Evolutionary conservation across 2,888 invertebrate species (phyloP).

Genomic region (Drosophila lacicola): DNA sequence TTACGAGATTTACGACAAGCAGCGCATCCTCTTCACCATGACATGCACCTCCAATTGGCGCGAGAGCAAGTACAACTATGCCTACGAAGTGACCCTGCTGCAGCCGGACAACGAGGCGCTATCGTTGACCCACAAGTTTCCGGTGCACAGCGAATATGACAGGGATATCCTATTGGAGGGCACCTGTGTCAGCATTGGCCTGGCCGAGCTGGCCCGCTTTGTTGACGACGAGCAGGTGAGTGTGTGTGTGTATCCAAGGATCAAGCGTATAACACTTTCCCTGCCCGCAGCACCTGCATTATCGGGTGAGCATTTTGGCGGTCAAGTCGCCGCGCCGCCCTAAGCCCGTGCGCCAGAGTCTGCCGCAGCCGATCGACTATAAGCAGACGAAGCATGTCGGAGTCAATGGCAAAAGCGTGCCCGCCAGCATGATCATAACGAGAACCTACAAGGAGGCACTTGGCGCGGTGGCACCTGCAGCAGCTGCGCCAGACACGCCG

Average conservation of each 20-base stretch:
- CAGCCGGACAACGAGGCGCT: slow-evolving; percentile 82
- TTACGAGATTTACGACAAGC: slow-evolving; percentile 83
- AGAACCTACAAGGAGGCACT: slow-evolving; percentile 65
- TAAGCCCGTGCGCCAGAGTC: slow-evolving; percentile 58
- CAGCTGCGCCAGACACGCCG: slow-evolving; percentile 33
- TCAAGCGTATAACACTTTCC: not conserved
- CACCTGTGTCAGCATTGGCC: slow-evolving; percentile 81
- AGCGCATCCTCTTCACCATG: slow-evolving; percentile 83
- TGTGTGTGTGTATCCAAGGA: not conserved
- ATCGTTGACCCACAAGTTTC: slow-evolving; percentile 83
- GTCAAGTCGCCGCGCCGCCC: slow-evolving; percentile 77
- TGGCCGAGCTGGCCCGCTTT: slow-evolving; percentile 82
- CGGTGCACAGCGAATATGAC: slow-evolving; percentile 84
- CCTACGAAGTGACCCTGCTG: slow-evolving; percentile 83
- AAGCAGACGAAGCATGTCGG: slow-evolving; percentile 78
- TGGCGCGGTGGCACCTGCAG: slow-evolving; percentile 35
- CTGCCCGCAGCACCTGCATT: slow-evolving; percentile 74
- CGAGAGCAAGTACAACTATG: slow-evolving; percentile 81
- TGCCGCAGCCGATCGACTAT: slow-evolving; percentile 71
- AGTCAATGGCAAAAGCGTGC: slow-evolving; percentile 82
- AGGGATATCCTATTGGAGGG: slow-evolving; percentile 83
- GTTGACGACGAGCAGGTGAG: slow-evolving; percentile 80
- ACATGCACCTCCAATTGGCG: slow-evolving; percentile 82
- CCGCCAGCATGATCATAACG: slow-evolving; percentile 80
- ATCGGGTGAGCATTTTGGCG: slow-evolving; percentile 78